Evolutionary conservation across 2,113 vertebrate species (phyloP).

Genomic region (Neotoma lepida): DNA sequence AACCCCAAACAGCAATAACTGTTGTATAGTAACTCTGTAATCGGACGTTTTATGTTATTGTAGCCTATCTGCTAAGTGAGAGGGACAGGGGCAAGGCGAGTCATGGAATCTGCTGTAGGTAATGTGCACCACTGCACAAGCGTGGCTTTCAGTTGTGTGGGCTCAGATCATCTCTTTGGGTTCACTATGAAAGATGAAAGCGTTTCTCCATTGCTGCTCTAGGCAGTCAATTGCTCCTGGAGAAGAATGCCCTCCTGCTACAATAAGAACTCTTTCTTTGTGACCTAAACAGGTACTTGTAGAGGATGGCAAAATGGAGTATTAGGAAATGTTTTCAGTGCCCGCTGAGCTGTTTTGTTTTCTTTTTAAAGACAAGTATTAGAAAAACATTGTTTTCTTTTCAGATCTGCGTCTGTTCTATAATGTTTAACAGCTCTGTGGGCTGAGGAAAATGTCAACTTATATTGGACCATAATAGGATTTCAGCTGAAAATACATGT

Average conservation of each 20-base stretch:
- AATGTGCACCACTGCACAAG: neutral
- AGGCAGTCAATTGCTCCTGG: neutral
- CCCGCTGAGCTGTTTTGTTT: neutral
- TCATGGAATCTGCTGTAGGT: neutral
- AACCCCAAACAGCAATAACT: neutral
- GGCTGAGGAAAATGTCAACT: neutral
- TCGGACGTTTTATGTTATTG: neutral
- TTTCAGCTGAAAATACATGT: slow-evolving; percentile 3
- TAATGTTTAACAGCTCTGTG: neutral
- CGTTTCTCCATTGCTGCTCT: neutral
- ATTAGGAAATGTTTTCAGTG: neutral
- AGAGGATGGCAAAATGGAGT: neutral
- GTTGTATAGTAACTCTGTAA: neutral
- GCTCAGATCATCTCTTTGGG: neutral
- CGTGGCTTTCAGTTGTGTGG: neutral
- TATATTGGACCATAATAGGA: neutral
- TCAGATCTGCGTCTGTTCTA: neutral
- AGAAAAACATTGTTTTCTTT: neutral
- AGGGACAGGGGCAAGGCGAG: neutral
- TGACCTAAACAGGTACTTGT: neutral
- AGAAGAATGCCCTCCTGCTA: neutral
- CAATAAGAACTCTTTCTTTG: neutral
- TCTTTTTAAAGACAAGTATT: slow-evolving; percentile 40
- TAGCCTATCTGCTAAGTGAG: neutral
- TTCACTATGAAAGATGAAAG: slow-evolving; percentile 6